Conservation (phyloP, 2,797 vertebrate species). For the Bradypodion pumilum region DNA sequence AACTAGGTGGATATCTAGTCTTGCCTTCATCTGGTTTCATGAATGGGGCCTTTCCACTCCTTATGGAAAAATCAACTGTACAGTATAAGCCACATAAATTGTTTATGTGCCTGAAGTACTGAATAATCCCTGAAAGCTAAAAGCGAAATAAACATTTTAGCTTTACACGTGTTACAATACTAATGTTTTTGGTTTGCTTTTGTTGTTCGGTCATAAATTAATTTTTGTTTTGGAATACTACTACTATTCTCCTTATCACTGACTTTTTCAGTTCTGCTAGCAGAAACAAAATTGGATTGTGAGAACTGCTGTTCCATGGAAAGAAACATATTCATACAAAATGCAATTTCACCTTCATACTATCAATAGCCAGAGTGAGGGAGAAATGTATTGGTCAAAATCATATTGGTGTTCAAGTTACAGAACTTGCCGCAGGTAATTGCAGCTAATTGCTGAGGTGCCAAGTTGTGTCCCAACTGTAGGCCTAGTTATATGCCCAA, state of each 20-base stretch:
- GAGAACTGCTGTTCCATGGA: not conserved
- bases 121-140: too few species aligned
- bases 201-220: not conserved
- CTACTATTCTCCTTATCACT: not conserved
- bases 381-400: not conserved
- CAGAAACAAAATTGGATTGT: not conserved
- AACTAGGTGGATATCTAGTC: not conserved
- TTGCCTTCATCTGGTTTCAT: not conserved
- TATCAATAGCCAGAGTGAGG: not conserved
- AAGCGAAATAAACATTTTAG: too few species aligned
- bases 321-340: not conserved
- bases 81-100: not conserved
- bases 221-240: not conserved
- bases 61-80: not conserved
- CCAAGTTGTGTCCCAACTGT: too few species aligned
- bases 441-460: too few species aligned
- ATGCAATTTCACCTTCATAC: not conserved
- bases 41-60: not conserved
- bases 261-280: not conserved
- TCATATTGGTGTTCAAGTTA: too few species aligned
- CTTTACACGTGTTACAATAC: too few species aligned
- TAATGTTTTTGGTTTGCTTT: too few species aligned
- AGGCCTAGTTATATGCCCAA: too few species aligned
- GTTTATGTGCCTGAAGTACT: too few species aligned
- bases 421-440: too few species aligned